Evolutionary conservation across 2,797 vertebrate genomes (phyloP).

Genomic region (Sebastes minor): DNA sequence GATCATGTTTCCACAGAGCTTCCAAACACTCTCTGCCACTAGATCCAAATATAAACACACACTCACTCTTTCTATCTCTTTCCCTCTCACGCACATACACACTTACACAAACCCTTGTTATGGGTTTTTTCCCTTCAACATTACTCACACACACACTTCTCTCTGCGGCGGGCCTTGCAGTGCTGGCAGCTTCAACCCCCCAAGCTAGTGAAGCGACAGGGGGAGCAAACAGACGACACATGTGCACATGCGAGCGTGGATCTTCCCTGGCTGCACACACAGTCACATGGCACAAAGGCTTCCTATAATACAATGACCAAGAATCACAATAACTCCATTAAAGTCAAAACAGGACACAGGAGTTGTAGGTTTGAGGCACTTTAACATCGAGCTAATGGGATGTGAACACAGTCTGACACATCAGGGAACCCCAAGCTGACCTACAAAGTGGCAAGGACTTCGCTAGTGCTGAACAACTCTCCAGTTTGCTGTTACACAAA

Average conservation of each 20-base stretch:
- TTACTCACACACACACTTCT: constrained; percentile 17
- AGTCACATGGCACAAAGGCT: constrained; percentile 20
- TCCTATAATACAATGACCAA: constrained; percentile 1
- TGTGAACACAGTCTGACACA: constrained; percentile 36
- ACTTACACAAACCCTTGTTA: not conserved
- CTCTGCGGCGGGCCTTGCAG: constrained; percentile 7
- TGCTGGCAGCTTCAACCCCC: constrained; percentile 45
- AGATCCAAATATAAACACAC: constrained; percentile 30
- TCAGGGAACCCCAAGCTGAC: constrained; percentile 29
- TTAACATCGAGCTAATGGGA: constrained; percentile 29
- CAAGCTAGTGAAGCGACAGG: constrained; percentile 26
- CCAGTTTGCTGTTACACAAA: constrained; percentile 1
- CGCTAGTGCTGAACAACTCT: not conserved
- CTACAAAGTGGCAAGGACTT: constrained; percentile 35
- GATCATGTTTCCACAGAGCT: constrained; percentile 39
- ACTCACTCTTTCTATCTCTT: not conserved
- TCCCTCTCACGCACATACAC: not conserved
- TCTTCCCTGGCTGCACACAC: constrained; percentile 9
- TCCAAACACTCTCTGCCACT: constrained; percentile 28
- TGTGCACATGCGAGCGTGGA: constrained; percentile 16
- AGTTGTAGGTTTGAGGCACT: constrained; percentile 21
- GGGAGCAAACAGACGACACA: constrained; percentile 44
- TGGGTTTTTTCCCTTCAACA: constrained; percentile 3
- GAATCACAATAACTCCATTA: not conserved
- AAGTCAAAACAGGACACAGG: not conserved